These are phyloP conservation scores for Rhabdomys pumilio DNA, from an alignment of 2,797 vertebrate species.

Conservation along the genomic window DNA sequence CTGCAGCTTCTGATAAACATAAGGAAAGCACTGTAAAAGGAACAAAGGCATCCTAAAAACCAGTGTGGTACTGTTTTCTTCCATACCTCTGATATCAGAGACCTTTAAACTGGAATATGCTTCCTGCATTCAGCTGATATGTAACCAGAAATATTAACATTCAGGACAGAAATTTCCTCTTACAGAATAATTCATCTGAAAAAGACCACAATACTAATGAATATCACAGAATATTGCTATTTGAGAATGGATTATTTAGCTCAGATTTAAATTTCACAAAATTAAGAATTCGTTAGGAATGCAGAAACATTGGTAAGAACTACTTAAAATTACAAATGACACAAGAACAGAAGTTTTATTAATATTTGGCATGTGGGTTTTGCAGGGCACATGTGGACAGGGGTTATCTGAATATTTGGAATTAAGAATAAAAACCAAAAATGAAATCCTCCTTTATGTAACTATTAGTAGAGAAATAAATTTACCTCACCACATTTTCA, in stretches of 20 bases:
- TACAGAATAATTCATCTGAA: background rate
- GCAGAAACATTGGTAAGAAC: background rate
- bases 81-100: slow-evolving; percentile 43
- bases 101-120: slow-evolving; percentile 27
- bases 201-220: slow-evolving; percentile 27
- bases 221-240: background rate
- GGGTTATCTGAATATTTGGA: slow-evolving; percentile 45
- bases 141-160: background rate
- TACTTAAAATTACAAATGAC: background rate
- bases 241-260: slow-evolving; percentile 29
- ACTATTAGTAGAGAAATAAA: background rate
- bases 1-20: background rate
- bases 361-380: background rate
- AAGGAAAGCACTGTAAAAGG: background rate
- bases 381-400: background rate
- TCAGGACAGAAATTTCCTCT: background rate
- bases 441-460: background rate
- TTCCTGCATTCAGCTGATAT: slow-evolving; percentile 31
- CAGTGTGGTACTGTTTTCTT: slow-evolving; percentile 41
- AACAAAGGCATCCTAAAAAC: background rate
- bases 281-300: background rate
- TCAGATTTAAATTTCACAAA: slow-evolving; percentile 54
- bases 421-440: slow-evolving; percentile 39
- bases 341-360: background rate
- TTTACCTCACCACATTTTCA: background rate